Conservation (phyloP, 2,888 invertebrate species). For the Caenorhabditis sinica region DNA sequence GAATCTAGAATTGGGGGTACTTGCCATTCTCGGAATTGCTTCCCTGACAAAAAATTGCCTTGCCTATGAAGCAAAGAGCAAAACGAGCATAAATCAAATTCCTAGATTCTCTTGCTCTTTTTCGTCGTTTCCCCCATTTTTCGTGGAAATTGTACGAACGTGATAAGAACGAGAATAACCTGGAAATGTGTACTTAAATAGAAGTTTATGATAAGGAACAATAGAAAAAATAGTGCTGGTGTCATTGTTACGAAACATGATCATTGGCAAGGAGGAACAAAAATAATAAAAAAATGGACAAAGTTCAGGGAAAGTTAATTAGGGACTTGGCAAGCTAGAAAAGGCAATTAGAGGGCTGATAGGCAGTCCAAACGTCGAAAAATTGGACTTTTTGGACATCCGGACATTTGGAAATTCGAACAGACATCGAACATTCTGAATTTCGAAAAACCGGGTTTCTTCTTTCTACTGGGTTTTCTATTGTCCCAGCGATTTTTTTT, state of each 20-base stretch:
- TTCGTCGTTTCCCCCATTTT: not conserved
- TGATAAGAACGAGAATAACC: slow-evolving; percentile 5
- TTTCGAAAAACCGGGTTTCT: too few relatives aligned
- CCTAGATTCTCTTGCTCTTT: not conserved
- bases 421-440: too few relatives aligned
- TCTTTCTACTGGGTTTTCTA: too few relatives aligned
- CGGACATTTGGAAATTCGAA: too few relatives aligned
- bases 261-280: not conserved
- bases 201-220: slow-evolving; percentile 10
- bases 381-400: too few relatives aligned
- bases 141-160: not conserved
- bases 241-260: slow-evolving; percentile 13
- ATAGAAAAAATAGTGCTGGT: not conserved
- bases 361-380: too few relatives aligned
- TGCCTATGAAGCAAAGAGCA: too few relatives aligned
- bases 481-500: too few relatives aligned
- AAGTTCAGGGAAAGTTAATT: not conserved
- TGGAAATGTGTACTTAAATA: not conserved
- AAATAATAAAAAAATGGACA: not conserved
- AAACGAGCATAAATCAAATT: slow-evolving; percentile 17
- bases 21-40: not conserved
- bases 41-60: slow-evolving; percentile 6
- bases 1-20: not conserved
- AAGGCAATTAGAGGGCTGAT: too few relatives aligned
- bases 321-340: not conserved